Base-by-base conservation (phyloP, 2,888 invertebrate species). In the Macaria liturata region DNA sequence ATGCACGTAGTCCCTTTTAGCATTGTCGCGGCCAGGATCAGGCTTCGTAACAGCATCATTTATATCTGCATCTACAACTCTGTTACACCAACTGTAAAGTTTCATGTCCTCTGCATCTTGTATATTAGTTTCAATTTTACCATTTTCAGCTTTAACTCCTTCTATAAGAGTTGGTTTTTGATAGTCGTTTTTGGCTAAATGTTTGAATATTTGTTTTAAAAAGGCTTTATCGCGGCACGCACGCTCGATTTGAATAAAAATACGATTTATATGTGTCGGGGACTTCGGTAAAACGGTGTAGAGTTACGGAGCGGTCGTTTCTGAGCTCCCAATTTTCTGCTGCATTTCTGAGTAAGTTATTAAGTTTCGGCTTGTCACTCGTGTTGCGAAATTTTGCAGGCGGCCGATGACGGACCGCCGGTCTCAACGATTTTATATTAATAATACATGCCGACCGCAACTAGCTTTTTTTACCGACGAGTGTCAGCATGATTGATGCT, bases 301-400 rank as follows among this genome's bases (percentile, higher is more conserved):
- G 86, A 82, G 89, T 91, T 89, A 85, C 90, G 65, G 74, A 87
- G 87, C 91, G 90, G 91, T 90, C 74, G 65, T 73, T 76, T 81
- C 76, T 80, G 81, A 73, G 84, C 87, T 91, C 84, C 91, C 90
- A 91, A 91, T 90, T 91, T 88, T 89, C 86, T 87, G 86, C 80
- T 80, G 84, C 84, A 86, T 90, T 91, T 91, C 86, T 86, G 88
- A 91, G 90, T 91, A 90, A 91, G 91, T 90, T 91, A 91, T 91
- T 91, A 91, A 89, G 88, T 91, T 91, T 89, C 89, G 87, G 80
- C 88, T 85, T 91, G 90, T 91, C 90, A 89, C 89, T 88, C 85
- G 69, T 76, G 78, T 89, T 87, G 89, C 88, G 83, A 91, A 91
- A 89, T 88, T 88, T 88, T 81, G 86, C 88, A 83, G 86, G 80